phyloP scores from a whole-genome alignment of 2,113 vertebrate species.

The Myotis brandtii region DNA sequence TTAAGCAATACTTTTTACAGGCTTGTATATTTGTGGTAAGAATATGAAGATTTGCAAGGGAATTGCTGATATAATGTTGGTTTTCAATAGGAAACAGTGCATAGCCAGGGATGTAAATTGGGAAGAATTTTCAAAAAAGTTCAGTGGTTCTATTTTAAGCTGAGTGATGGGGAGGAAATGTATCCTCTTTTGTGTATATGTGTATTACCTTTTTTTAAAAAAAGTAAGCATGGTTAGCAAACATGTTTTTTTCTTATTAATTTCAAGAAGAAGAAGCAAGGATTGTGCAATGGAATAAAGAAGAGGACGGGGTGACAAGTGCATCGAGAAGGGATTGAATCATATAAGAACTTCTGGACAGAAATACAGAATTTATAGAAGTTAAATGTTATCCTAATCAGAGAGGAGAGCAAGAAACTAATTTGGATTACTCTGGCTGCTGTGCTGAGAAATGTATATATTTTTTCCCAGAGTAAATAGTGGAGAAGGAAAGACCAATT shows the following conservation, averaged over 20 bases:
- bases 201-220: not conserved
- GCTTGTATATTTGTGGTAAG: not conserved
- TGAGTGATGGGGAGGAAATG: not conserved
- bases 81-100: not conserved
- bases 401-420: not conserved
- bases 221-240: not conserved
- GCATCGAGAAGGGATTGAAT: not conserved
- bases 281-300: not conserved
- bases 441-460: not conserved
- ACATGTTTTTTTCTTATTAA: not conserved
- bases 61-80: not conserved
- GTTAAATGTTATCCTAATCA: constrained; percentile 22
- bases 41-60: not conserved
- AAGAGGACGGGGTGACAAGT: not conserved
- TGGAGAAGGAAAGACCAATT: not conserved
- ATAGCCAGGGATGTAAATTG: not conserved
- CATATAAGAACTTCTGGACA: not conserved
- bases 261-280: not conserved
- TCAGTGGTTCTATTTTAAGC: not conserved
- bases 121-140: not conserved
- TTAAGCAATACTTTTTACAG: not conserved
- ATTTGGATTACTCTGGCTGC: not conserved
- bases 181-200: not conserved
- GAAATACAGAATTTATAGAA: not conserved
- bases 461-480: not conserved